These are phyloP conservation scores for Oryctolagus cuniculus DNA, from an alignment of 2,113 vertebrate genomes.

Conservation along the genomic window mOryCun1.1 NC_091439.1:11337501-11338000, in stretches of 20 bases:
- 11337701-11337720: neutral
- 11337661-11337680: neutral
- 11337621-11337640: neutral
- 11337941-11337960: neutral
- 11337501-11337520: too few relatives aligned
- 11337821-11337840: neutral
- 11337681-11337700: slow-evolving; percentile 6
- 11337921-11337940: neutral
- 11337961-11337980: neutral
- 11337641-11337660: neutral
- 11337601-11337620: slow-evolving; percentile 10
- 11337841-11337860: neutral
- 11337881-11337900: neutral
- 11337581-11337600: slow-evolving; percentile 2
- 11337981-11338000: neutral
- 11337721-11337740: neutral
- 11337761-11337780: slow-evolving; percentile 3
- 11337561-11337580: slow-evolving; percentile 19
- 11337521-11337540: neutral
- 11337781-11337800: neutral
- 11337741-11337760: neutral
- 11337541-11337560: slow-evolving; percentile 1
- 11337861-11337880: slow-evolving; percentile 1
- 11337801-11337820: slow-evolving; percentile 27
- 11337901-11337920: neutral